Base-by-base conservation (phyloP, 2,797 vertebrate genomes). In the Oryzias sinensis region DNA sequence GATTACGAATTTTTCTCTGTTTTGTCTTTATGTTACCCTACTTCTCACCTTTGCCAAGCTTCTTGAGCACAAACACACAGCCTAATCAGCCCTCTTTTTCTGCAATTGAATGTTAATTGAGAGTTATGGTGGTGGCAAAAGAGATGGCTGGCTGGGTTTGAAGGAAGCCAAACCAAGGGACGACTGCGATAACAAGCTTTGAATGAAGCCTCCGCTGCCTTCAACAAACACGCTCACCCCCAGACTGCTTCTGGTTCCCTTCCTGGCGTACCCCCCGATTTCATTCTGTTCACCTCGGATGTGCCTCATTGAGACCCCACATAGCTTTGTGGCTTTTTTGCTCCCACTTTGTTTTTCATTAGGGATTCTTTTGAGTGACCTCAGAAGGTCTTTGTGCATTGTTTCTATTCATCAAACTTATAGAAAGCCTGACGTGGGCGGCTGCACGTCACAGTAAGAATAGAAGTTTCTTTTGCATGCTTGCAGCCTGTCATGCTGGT, bases 101-200 rank as follows among this genome's bases (percentile, higher is more conserved):
- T 84, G 78, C 82, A 90, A 84, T 84, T 89, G 89, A 93, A 92
- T 90, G 88, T 89, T 91, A 90, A 94, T 92, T 92, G 90, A 93
- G 92, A 91, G 88, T 91, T 90, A 86, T 91, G 90, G 87, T 88
- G 90, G 89, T 91, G 91, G 91, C 92, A 93, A 89, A 84, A 88
- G 88, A 76, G 83, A 90, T 89, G 92, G 90, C 91, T 93, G 92
- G 91, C 90, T 90, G 90, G 79, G 73, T 81, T 84, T 77, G 70
- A 89, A 87, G 90, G 93, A 92, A 93, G 90, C 68, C 58, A 74
- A 89, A 87, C 84, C 80, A 84, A 64, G 69, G 77, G 68, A 87
- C 81, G 82, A 82, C 91, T 87, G 89, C 91, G 87, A 89, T 80
- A 68, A 89, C 87, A 56, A 87, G 77, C 86, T 76, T 88, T 93